A percentile compares a stretch with the other conserved stretches of the same genome.
Conservation (phyloP, 2,113 vertebrate species). For the Bothrops jararaca region DNA sequence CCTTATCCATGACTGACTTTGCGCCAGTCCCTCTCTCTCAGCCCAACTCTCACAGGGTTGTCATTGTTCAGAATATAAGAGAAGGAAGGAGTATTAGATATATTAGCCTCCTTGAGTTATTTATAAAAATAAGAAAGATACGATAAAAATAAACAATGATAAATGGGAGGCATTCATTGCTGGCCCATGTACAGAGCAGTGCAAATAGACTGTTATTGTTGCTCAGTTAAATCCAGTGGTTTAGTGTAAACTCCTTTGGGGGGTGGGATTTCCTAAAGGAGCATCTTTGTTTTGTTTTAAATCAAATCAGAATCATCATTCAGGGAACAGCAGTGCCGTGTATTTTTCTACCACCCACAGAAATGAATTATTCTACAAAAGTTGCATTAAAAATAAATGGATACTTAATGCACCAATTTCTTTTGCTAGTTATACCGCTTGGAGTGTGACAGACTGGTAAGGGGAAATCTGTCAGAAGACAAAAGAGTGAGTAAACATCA, state of each 20-base stretch:
- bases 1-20: no score
- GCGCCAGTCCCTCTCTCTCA: no score
- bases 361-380: constrained; percentile 23
- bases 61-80: background rate
- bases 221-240: background rate
- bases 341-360: constrained; percentile 21
- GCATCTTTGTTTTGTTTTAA: background rate
- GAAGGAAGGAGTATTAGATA: background rate
- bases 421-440: constrained; percentile 24
- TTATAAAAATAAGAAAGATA: background rate
- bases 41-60: no score
- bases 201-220: background rate
- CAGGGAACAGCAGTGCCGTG: background rate
- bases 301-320: background rate
- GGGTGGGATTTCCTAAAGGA: background rate
- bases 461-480: background rate
- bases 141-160: background rate
- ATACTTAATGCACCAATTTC: constrained; percentile 8
- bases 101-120: background rate
- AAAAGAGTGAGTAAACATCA: background rate
- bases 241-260: background rate
- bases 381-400: constrained; percentile 42
- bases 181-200: background rate
- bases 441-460: background rate
- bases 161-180: background rate